A percentile compares a stretch with the other conserved stretches of the same genome.
Evolutionary conservation across 2,888 invertebrate species (phyloP).

Genomic region (Platycheirus albimanus): DNA sequence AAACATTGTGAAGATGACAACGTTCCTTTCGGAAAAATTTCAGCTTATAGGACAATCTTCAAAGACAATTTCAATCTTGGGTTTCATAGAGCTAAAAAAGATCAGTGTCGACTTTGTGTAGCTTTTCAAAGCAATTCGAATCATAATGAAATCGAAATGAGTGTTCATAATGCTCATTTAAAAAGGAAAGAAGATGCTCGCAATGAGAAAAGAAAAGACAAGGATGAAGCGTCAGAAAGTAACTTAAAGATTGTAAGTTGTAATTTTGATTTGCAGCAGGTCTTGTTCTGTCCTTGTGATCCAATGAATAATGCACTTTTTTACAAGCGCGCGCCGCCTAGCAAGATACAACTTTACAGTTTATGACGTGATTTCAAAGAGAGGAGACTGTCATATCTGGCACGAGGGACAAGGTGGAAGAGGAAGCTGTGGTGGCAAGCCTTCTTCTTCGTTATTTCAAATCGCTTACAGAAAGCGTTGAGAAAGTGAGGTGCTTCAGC

Average conservation of each 20-base stretch:
- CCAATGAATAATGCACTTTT: neutral
- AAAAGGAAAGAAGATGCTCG: constrained; percentile 11
- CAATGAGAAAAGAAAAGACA: neutral
- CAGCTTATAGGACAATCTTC: constrained; percentile 8
- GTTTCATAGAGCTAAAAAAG: constrained; percentile 26
- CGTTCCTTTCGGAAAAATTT: neutral
- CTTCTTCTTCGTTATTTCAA: constrained; percentile 10
- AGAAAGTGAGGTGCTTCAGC: constrained; percentile 15
- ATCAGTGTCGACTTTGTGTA: constrained; percentile 16
- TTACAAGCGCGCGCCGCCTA: constrained; percentile 6
- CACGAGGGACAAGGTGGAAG: constrained; percentile 11
- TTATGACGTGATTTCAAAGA: constrained; percentile 2
- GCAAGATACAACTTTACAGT: constrained; percentile 1
- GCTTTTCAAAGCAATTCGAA: constrained; percentile 16
- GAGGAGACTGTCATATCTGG: constrained; percentile 17
- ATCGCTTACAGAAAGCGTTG: neutral
- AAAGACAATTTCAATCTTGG: neutral
- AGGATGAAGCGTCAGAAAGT: constrained; percentile 2
- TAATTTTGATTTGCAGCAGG: constrained; percentile 23
- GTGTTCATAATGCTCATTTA: constrained; percentile 10
- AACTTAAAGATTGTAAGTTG: constrained; percentile 6
- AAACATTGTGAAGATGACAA: constrained; percentile 15
- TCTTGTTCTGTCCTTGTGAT: neutral
- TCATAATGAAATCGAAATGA: constrained; percentile 1
- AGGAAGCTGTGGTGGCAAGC: constrained; percentile 3